Conservation (phyloP, 2,113 vertebrate genomes). For the Urocynchramus pylzowi region DNA sequence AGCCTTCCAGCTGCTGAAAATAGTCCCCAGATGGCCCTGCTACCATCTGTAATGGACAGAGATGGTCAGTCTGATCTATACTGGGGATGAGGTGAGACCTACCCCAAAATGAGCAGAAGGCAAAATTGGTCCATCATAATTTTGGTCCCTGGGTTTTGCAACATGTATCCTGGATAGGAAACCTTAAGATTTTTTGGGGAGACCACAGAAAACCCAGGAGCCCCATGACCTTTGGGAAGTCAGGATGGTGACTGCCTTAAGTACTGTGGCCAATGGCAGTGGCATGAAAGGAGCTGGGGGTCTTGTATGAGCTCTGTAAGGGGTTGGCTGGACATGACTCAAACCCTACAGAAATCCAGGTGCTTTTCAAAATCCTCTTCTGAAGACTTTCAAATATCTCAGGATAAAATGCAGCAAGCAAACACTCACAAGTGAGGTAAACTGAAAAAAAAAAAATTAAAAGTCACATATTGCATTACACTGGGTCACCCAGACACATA, state of each 20-base stretch:
- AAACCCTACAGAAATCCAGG: rapidly evolving
- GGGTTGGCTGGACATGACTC: not conserved
- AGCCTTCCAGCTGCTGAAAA: not conserved
- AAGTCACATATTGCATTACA: not conserved
- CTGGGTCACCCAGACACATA: not conserved
- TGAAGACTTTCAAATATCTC: not conserved
- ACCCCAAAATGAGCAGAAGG: not conserved
- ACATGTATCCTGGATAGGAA: not conserved
- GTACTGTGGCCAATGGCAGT: not conserved
- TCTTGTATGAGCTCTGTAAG: not conserved
- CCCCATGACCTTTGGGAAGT: not conserved
- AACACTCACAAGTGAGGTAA: not conserved
- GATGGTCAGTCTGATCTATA: not conserved
- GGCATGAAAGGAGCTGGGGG: not conserved
- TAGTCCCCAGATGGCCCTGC: no score
- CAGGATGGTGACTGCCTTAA: not conserved
- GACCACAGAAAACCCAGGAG: not conserved
- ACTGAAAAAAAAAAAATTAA: not conserved
- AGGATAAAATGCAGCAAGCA: not conserved
- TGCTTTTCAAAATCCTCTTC: not conserved
- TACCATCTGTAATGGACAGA: not conserved
- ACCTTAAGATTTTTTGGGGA: not conserved
- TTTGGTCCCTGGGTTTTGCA: not conserved
- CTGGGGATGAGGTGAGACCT: not conserved
- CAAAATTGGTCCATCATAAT: not conserved